Evolutionary conservation across 2,113 vertebrate species (phyloP).

Genomic region (Serinus canaria): DNA sequence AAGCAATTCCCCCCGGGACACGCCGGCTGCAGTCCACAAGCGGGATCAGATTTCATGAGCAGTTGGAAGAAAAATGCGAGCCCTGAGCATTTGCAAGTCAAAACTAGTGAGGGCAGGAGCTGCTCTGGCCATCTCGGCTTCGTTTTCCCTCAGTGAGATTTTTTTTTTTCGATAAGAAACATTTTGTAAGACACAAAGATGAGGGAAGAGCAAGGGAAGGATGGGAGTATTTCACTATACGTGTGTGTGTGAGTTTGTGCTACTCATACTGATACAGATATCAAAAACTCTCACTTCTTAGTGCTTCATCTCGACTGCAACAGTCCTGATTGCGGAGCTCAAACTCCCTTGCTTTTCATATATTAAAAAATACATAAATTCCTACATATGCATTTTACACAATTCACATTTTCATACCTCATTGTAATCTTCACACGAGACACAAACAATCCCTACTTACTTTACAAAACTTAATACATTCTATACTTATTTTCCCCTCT

Average conservation of each 20-base stretch:
- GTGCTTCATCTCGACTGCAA: background rate
- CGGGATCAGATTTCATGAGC: constrained; percentile 78
- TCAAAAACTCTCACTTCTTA: background rate
- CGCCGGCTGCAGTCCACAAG: constrained; percentile 72
- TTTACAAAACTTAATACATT: background rate
- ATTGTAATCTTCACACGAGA: background rate
- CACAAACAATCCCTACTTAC: background rate
- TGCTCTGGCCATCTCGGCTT: constrained; percentile 47
- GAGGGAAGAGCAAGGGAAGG: background rate
- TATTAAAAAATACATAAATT: background rate
- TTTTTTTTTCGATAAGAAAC: constrained; percentile 42
- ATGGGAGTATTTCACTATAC: fast-evolving
- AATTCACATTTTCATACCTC: background rate
- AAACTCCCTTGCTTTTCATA: background rate
- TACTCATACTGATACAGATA: background rate
- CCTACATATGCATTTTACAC: fast-evolving
- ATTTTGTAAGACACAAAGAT: constrained; percentile 41
- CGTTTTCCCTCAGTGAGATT: background rate
- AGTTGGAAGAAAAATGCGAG: constrained; percentile 76
- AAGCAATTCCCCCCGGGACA: constrained; percentile 76
- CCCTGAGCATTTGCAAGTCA: constrained; percentile 78
- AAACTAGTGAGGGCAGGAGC: constrained; percentile 68
- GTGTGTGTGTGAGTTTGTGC: background rate
- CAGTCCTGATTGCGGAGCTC: background rate
- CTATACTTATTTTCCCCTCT: background rate